These are phyloP conservation scores for Chlorodrepanis virens DNA, from an alignment of 2,113 vertebrate species.

Conservation along the genomic window DNA sequence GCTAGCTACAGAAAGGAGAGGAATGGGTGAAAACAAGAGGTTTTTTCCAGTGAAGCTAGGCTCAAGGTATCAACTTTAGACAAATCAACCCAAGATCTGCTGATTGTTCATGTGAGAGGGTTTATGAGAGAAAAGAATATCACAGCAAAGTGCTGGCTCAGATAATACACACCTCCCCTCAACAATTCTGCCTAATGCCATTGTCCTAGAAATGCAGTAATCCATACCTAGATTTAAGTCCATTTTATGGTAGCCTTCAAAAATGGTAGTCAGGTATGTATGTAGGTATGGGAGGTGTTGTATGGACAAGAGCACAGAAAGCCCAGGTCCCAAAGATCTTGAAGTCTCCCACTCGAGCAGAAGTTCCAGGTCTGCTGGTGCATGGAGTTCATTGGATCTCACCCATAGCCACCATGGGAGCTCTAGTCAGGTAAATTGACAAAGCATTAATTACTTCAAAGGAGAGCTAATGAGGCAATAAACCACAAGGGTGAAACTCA, in stretches of 20 bases:
- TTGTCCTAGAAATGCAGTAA: background rate
- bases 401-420: slow-evolving; percentile 28
- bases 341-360: background rate
- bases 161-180: background rate
- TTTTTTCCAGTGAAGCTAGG: background rate
- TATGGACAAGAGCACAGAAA: background rate
- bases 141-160: background rate
- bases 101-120: background rate
- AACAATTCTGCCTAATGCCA: background rate
- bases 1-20: background rate
- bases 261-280: background rate
- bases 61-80: background rate
- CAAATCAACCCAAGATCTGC: background rate
- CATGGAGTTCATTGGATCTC: background rate
- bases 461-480: slow-evolving; percentile 40
- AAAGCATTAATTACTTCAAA: slow-evolving; percentile 60
- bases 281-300: background rate
- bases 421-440: slow-evolving; percentile 33
- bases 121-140: background rate
- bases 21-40: background rate
- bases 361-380: slow-evolving; percentile 3
- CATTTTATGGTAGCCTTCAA: background rate
- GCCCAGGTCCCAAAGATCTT: background rate
- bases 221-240: background rate
- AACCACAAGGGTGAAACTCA: slow-evolving; percentile 31